Base-by-base conservation (phyloP, 2,113 vertebrate genomes). In the Plotosus lineatus region DNA sequence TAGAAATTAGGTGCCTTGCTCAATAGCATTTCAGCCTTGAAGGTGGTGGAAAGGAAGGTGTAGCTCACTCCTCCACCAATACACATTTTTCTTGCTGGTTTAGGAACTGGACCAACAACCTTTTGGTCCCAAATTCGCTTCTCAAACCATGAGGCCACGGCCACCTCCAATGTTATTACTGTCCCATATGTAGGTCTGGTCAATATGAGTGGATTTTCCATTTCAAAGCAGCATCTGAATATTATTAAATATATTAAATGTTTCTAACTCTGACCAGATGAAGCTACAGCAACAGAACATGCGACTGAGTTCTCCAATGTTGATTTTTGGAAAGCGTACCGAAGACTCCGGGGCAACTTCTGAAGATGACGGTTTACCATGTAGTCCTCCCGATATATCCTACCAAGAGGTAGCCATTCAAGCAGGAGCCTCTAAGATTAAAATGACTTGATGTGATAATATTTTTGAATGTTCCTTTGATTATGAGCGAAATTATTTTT, bases 291-390 rank as follows among this genome's bases (percentile, higher is more conserved):
- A 95, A 68, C 93, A 95, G 83, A 94, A 94, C 71, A 93, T 96
- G 88, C 95, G 92, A 83, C 28, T 94, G 86, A 92, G 92, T 3
- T 92, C 92, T 83, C 90, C 91, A 0, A 88, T 93, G 83, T 83
- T 88, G 51, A 86, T 92, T 51, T 85, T 92, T 75, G 80, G 84
- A 75, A 95, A 93, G 82, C 88, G 91, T 66, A 83, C 86, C 21
- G 95, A 96, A 50, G 95, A 97, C 69, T 78, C 94, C 0, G 95
- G 95, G 74, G 89, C 94, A 72, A 96, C 94, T 85, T 97, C 95
- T 66, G 95, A 97, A 89, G 95, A 96, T 2, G 95, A 97, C 11
- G 95, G 95, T 55, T 90, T 97, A 65, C 95, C 95, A 81, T 92
- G 91, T 38, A 97, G 95, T 79, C 95, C 95, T 85, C 95, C 95